Percentiles rank a stretch among this genome's conserved stretches.
phyloP scores from a whole-genome alignment of 2,888 invertebrate genomes.

The Ganaspis brasiliensis region DNA sequence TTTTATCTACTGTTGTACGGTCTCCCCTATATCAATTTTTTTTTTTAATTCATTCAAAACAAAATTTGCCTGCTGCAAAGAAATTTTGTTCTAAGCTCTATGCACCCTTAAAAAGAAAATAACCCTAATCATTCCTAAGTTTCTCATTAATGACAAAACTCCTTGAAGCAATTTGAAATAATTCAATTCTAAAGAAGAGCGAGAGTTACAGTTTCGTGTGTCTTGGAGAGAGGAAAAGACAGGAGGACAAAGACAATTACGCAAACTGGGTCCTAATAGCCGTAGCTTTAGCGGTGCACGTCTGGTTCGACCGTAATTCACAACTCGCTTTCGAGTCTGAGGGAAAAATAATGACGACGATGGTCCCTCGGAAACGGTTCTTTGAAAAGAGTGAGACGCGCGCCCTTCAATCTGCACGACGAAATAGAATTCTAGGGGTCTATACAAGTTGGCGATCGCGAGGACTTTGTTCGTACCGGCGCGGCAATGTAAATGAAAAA shows the following conservation, averaged over 20 bases:
- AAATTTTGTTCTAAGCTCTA: no score
- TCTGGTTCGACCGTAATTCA: conserved; percentile 32
- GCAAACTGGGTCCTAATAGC: conserved; percentile 44
- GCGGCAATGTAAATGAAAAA: conserved; percentile 71
- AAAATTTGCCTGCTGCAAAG: no score
- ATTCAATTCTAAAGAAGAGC: conserved; percentile 39
- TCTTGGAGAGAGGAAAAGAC: not conserved
- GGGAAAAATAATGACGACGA: conserved; percentile 57
- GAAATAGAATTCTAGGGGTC: conserved; percentile 46
- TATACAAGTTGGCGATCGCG: conserved; percentile 38
- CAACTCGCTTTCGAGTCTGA: conserved; percentile 13
- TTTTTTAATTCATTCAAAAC: no score
- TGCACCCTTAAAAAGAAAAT: no score
- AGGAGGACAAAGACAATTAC: conserved; percentile 41
- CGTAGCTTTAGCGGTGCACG: conserved; percentile 41
- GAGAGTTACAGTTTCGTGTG: not conserved
- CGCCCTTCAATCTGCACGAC: conserved; percentile 58
- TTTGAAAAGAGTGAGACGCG: conserved; percentile 59
- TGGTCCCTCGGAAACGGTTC: conserved; percentile 52
- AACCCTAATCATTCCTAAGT: no score
- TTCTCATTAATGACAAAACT: no score
- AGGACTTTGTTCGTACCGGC: conserved; percentile 60
- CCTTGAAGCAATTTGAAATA: no score
- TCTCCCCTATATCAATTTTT: no score
- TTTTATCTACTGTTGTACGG: no score